These are phyloP conservation scores for Corythaixoides concolor DNA, from an alignment of 2,113 vertebrate genomes.

Conservation along the genomic window DNA sequence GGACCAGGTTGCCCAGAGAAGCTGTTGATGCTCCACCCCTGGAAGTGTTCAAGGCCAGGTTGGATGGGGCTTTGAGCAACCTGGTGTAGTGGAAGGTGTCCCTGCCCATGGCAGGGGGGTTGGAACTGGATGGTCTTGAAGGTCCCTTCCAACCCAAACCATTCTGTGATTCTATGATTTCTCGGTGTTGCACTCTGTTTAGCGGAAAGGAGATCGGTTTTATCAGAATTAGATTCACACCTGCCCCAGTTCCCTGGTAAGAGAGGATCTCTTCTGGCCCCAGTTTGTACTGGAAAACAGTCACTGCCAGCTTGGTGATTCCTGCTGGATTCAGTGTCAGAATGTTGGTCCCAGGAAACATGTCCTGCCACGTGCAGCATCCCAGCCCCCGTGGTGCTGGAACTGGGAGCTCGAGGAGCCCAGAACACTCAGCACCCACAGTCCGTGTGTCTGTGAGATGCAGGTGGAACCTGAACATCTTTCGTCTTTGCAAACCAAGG, in stretches of 20 bases:
- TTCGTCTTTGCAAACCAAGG: not conserved
- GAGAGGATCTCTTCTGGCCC: not conserved
- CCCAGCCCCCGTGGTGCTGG: rapidly evolving
- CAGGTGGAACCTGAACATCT: not conserved
- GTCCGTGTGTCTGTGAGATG: rapidly evolving
- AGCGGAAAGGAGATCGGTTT: not conserved
- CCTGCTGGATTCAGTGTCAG: not conserved
- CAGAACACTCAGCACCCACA: rapidly evolving
- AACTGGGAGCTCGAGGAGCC: not conserved
- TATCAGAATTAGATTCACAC: not conserved
- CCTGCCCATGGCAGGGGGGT: too few species aligned
- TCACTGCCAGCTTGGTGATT: not conserved
- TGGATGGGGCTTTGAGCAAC: too few species aligned
- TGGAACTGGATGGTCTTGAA: too few species aligned
- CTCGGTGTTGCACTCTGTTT: not conserved
- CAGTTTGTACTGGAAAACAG: not conserved
- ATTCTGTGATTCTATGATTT: too few species aligned
- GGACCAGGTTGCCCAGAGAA: too few species aligned
- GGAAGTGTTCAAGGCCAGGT: too few species aligned
- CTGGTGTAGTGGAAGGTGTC: too few species aligned
- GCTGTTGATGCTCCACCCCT: too few species aligned
- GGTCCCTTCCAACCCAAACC: too few species aligned
- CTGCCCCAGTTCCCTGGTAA: not conserved
- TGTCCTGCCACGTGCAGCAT: not conserved
- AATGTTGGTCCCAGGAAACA: rapidly evolving